Evolutionary conservation across 2,888 invertebrate species (phyloP).

Genomic region (Ecliptopera silaceata): DNA sequence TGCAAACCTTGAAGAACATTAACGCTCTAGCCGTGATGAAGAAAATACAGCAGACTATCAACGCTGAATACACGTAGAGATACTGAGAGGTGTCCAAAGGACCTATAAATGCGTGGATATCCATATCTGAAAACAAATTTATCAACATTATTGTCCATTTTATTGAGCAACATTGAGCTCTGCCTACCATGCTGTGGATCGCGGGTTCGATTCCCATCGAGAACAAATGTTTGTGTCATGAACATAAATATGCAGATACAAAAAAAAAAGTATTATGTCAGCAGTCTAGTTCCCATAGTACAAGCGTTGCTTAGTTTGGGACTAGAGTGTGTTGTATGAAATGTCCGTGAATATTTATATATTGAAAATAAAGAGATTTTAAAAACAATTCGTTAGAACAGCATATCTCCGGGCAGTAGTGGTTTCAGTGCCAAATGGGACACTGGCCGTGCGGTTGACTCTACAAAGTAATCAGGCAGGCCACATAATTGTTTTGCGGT

Average conservation of each 20-base stretch:
- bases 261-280: too few species aligned
- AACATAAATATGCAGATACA: too few species aligned
- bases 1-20: conserved; percentile 89
- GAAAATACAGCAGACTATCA: conserved; percentile 77
- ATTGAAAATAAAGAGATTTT: neutral
- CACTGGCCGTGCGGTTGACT: conserved; percentile 2
- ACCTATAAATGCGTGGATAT: conserved; percentile 72
- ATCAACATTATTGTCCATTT: too few species aligned
- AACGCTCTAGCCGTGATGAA: conserved; percentile 84
- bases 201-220: too few species aligned
- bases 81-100: conserved; percentile 73
- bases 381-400: neutral
- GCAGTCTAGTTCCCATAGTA: too few species aligned
- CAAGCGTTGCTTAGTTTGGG: too few species aligned
- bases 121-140: conserved; percentile 51
- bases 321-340: too few species aligned
- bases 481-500: conserved; percentile 13
- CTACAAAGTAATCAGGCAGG: conserved; percentile 1
- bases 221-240: too few species aligned
- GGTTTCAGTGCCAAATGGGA: conserved; percentile 5
- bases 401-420: neutral
- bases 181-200: too few species aligned
- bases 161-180: too few species aligned
- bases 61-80: conserved; percentile 69
- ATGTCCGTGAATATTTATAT: neutral